Conservation (phyloP, 2,113 vertebrate species). For the Ciconia stormi region DNA sequence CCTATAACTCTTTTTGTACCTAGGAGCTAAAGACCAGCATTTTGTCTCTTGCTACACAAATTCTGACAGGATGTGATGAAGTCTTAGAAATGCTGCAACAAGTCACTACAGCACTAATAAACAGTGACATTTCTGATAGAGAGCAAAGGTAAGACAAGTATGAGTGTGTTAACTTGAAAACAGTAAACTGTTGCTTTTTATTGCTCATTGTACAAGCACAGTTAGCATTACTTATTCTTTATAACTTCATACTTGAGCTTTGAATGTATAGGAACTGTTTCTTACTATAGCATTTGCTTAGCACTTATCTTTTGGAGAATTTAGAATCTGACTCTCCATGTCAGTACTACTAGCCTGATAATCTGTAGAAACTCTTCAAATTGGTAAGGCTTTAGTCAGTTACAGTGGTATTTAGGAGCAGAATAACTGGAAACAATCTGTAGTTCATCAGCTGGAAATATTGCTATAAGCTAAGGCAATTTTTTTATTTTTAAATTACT, state of each 20-base stretch:
- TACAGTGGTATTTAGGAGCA: background rate
- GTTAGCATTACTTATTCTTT: background rate
- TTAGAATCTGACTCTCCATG: background rate
- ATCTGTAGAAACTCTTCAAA: background rate
- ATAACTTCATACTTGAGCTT: background rate
- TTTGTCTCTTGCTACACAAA: conserved; percentile 92
- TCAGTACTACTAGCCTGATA: background rate
- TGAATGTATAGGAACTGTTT: background rate
- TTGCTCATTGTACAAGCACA: background rate
- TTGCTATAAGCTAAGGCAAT: background rate
- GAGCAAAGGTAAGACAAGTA: conserved; percentile 84
- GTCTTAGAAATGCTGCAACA: conserved; percentile 96
- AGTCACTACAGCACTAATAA: conserved; percentile 93
- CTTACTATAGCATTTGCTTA: background rate
- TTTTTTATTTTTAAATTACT: background rate
- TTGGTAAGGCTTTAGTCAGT: background rate
- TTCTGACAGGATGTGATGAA: conserved; percentile 95
- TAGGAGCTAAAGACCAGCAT: conserved; percentile 96
- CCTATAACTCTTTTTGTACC: conserved; percentile 21
- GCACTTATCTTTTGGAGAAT: background rate
- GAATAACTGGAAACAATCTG: background rate
- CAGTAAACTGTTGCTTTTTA: background rate
- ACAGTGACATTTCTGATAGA: conserved; percentile 88
- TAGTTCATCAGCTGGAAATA: background rate
- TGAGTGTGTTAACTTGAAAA: background rate